Base-by-base conservation (phyloP, 2,888 invertebrate species). In the Conchocele bisecta region DNA sequence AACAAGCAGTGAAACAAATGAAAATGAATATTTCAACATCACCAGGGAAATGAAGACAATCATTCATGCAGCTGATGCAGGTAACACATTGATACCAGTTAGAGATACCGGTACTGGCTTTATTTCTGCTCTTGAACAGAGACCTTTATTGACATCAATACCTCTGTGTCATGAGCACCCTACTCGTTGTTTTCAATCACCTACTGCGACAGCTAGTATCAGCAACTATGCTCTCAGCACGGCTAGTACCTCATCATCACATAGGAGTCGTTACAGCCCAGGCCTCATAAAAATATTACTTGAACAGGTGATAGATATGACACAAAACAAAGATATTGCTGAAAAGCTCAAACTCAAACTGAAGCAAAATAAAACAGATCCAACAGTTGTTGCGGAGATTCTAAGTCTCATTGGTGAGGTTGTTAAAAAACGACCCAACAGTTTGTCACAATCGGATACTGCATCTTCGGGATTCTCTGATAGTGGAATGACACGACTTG, bases 211-310 rank as follows among this genome's bases (percentile, higher is more conserved):
- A 3, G 28, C 50, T 4, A 46, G 46, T 46, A 6, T 5, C 6
- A 17, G 15, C 3, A 50, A 31, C 28, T 50, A 17, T 2, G 28
- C 9, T 13, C 17, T 28, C 50, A 50, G 50, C 28, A 50, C 11
- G 28, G 22, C 28, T n/a, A n/a, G n/a, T 26, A 51, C 51, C 5
- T 33, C 51, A 11, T 59, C 61, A 5, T 33, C 46, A 24, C 58
- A 28, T 11, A 15, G 58, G 17, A 59, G 60, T 42, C 57, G 63
- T 56, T 85, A 79, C 75, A 84, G 83, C 42, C 77, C 83, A 0
- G 71, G 68, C 24, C 61, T 86, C 15, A 80, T 86, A 31, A 83
- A 85, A 58, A 83, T 85, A 11, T 66, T 86, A 1, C 63, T 85
- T 17, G 72, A 78, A 24, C 83, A 86, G 56, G 66, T 81, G 6